Percentiles rank a stretch among this genome's conserved stretches.
Conservation (phyloP, 1,140 invertebrate species). For the Ylistrum balloti region DNA sequence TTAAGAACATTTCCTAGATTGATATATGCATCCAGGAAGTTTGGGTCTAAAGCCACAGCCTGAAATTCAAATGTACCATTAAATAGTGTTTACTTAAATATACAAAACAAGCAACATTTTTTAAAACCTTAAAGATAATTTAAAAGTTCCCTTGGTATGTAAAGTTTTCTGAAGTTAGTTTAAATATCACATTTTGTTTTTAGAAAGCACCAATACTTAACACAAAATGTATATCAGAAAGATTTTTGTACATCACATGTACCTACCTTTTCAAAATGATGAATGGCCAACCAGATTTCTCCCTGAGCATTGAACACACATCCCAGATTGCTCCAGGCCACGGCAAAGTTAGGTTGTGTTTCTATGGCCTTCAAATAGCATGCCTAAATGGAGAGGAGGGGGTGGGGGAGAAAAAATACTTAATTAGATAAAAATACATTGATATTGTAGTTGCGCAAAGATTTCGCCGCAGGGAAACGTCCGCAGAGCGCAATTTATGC, state of each 20-base stretch:
- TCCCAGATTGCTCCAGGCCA: constrained; percentile 99
- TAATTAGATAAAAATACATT: constrained; percentile 40
- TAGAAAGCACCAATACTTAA: no score
- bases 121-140: no score
- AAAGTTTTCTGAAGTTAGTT: no score
- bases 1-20: constrained; percentile 99
- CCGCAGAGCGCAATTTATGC: not conserved
- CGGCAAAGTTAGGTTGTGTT: constrained; percentile 99
- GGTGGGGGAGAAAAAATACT: constrained; percentile 53
- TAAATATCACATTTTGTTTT: no score
- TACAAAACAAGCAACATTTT: not conserved
- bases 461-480: not conserved
- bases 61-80: constrained; percentile 57
- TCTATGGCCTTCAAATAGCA: constrained; percentile 99
- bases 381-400: constrained; percentile 87
- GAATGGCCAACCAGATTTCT: constrained; percentile 99
- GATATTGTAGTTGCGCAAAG: not conserved
- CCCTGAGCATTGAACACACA: constrained; percentile 99
- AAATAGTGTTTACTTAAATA: no score
- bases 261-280: constrained; percentile 97
- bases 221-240: not conserved
- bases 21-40: constrained; percentile 99
- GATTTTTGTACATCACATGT: not conserved
- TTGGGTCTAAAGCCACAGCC: constrained; percentile 98
- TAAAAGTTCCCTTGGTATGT: no score